A percentile compares a stretch with the other conserved stretches of the same genome.
phyloP scores from a whole-genome alignment of 1,140 invertebrate genomes.

The Drosophila novamexicana region DNA sequence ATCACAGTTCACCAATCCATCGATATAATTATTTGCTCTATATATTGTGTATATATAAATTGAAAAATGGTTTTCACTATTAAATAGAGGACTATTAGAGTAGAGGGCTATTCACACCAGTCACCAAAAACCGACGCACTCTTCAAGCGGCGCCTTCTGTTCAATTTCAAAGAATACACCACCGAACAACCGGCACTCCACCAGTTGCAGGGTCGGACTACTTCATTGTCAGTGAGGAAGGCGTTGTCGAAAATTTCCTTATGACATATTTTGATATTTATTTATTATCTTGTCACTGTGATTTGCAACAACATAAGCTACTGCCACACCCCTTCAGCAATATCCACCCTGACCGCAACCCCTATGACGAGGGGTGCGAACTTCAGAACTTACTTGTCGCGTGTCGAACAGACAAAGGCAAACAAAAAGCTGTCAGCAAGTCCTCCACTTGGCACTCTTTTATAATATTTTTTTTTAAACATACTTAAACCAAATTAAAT shows the following conservation, averaged over 20 bases:
- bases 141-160: slow-evolving; percentile 22
- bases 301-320: slow-evolving; percentile 71
- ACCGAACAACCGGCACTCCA: slow-evolving; percentile 1
- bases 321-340: slow-evolving; percentile 34
- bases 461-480: slow-evolving; percentile 58
- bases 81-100: too few relatives aligned
- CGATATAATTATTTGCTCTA: too few relatives aligned
- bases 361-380: slow-evolving; percentile 33
- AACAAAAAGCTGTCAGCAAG: slow-evolving; percentile 77
- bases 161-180: slow-evolving; percentile 30
- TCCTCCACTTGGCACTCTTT: slow-evolving; percentile 40
- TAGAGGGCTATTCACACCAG: neutral
- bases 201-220: slow-evolving; percentile 11
- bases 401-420: slow-evolving; percentile 59
- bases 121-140: neutral
- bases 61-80: too few relatives aligned
- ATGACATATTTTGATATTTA: slow-evolving; percentile 84
- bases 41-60: too few relatives aligned
- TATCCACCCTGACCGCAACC: slow-evolving; percentile 33
- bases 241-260: slow-evolving; percentile 67
- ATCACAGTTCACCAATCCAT: too few relatives aligned
- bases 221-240: slow-evolving; percentile 29
- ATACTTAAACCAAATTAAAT: slow-evolving; percentile 77
- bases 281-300: slow-evolving; percentile 82
- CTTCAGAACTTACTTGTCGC: slow-evolving; percentile 61